Evolutionary conservation across 2,888 invertebrate species (phyloP).

Genomic region (Frankliniella intonsa): DNA sequence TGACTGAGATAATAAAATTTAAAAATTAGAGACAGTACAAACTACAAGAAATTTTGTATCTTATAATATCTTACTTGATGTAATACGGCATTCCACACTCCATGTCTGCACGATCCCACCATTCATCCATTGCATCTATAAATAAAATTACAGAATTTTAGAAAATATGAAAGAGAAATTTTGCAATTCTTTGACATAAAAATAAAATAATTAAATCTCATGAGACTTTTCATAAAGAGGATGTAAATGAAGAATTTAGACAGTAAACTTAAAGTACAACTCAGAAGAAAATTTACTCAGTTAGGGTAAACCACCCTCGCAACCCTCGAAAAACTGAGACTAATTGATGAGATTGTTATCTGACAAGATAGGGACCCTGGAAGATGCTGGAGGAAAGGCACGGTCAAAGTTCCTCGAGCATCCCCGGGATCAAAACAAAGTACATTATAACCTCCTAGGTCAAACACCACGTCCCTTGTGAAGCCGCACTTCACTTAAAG

Average conservation of each 20-base stretch:
- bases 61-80: constrained; percentile 30
- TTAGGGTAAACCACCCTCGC: no score
- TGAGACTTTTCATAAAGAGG: no score
- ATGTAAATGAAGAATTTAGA: no score
- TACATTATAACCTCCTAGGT: neutral
- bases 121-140: constrained; percentile 27
- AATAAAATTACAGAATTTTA: neutral
- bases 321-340: neutral
- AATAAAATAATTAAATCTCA: neutral
- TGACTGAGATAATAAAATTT: constrained; percentile 47
- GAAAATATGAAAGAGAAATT: neutral
- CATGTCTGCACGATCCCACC: constrained; percentile 33
- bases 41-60: neutral
- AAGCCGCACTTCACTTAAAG: no score
- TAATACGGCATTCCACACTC: constrained; percentile 33
- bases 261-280: no score
- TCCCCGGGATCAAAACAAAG: neutral
- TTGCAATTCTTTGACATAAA: neutral
- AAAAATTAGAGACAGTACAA: no score
- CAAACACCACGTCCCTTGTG: neutral
- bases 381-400: neutral
- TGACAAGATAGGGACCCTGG: neutral
- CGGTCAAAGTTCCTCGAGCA: neutral
- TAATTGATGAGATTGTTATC: neutral
- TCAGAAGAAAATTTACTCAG: no score